Evolutionary conservation across 2,888 invertebrate species (phyloP), one percentile per base, ranked within the genome.

Genomic region (Adela reaumurella): DNA sequence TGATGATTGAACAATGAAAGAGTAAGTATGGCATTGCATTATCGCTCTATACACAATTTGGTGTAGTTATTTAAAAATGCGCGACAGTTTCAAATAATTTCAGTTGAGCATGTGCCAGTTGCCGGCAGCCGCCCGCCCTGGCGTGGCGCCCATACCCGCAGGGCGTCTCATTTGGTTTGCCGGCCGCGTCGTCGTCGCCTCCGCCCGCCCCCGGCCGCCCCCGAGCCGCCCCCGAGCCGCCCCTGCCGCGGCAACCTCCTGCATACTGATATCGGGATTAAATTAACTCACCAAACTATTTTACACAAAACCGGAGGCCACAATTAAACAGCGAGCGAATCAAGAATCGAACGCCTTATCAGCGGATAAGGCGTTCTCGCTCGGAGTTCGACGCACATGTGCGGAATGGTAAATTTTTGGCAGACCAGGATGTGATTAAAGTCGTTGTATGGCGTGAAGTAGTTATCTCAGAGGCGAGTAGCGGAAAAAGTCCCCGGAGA

Each of bases 291-390:
- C 46, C 19, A 45, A 45, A 19, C 20, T 17, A n/a, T 76, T 77
- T 77, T 73, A 77, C 76, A 77, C 77, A 74, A 76, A 74, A 77
- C 76, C 71, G 63, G 68, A 61, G 73, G 72, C 77, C 66, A 76
- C 76, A 78, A 78, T 78, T 78, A 78, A 78, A 77, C 35, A 14
- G 72, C 72, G 67, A 69, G 70, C 68, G 67, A 47, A n/a, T n/a
- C n/a, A n/a, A n/a, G 70, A 74, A 77, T 78, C 76, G 76, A 74
- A 76, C 76, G 78, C 69, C 78, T 78, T 78, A 78, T 78, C 78
- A 76, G 76, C 72, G 76, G 73, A 66, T 3, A 14, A 8, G 8
- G 35, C 35, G n/a, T 8, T 14, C 11, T 14, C 14, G 14, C 35
- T 35, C 35, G 35, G 8, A 14, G n/a, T n/a, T n/a, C n/a, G n/a